A percentile compares a stretch with the other conserved stretches of the same genome.
Conservation (phyloP, 2,888 invertebrate species). For the Tenthredo livida region DNA sequence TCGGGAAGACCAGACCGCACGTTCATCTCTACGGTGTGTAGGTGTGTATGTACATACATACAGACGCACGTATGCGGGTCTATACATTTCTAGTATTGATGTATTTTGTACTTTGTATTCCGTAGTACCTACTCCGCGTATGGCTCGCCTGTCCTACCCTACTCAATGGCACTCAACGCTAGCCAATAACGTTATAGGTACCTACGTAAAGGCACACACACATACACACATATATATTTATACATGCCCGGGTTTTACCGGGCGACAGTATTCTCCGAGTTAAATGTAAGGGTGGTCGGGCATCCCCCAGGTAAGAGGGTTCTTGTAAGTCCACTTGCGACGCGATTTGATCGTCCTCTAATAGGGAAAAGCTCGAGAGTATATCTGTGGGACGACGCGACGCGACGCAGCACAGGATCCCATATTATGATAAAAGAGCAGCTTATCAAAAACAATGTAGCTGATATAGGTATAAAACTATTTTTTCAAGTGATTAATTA, state of each 20-base stretch:
- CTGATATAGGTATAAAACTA: too few species aligned
- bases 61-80: too few species aligned
- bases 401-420: too few species aligned
- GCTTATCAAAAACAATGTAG: neutral
- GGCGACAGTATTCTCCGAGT: slow-evolving; percentile 38
- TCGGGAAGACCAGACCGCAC: neutral
- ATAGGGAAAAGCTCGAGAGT: neutral
- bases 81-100: slow-evolving; percentile 12
- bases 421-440: neutral
- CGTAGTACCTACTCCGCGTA: slow-evolving; percentile 31
- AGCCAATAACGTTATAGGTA: slow-evolving; percentile 47
- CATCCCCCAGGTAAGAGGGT: slow-evolving; percentile 10
- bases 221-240: neutral
- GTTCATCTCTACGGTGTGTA: neutral
- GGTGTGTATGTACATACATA: neutral
- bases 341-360: slow-evolving; percentile 16
- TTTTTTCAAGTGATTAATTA: too few species aligned
- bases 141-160: slow-evolving; percentile 42
- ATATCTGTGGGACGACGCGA: neutral
- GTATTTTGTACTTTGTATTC: slow-evolving; percentile 46
- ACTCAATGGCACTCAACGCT: slow-evolving; percentile 51
- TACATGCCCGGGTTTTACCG: neutral
- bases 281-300: slow-evolving; percentile 24
- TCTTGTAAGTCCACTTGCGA: slow-evolving; percentile 29
- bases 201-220: neutral